Evolutionary conservation across 2,888 invertebrate genomes (phyloP).

Genomic region (Conops quadrifasciatus): DNA sequence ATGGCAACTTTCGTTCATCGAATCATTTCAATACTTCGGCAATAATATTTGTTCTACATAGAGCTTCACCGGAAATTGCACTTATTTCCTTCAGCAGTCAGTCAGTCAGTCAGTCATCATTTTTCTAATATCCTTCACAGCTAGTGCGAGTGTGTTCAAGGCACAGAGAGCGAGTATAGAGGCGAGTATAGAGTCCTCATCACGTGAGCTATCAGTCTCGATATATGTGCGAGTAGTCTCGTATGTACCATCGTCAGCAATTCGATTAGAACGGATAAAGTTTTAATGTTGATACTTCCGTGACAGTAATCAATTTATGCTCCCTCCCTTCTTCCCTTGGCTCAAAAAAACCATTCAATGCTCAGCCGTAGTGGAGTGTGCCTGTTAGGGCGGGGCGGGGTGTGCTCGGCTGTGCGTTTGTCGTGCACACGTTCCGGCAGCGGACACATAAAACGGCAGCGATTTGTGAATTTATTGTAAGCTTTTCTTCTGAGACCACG

Average conservation of each 20-base stretch:
- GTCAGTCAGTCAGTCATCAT: slow-evolving; percentile 21
- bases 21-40: no score
- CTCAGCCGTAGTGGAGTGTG: neutral
- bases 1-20: no score
- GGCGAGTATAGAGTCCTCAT: slow-evolving; percentile 5
- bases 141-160: no score
- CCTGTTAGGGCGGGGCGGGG: neutral
- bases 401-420: neutral
- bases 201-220: slow-evolving; percentile 45
- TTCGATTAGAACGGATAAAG: slow-evolving; percentile 44
- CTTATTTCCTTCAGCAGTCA: slow-evolving; percentile 46
- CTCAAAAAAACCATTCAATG: neutral
- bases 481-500: slow-evolving; percentile 49
- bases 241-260: slow-evolving; percentile 20
- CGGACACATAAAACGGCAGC: slow-evolving; percentile 4
- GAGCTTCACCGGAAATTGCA: slow-evolving; percentile 48
- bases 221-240: slow-evolving; percentile 42
- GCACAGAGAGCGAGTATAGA: no score
- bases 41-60: slow-evolving; percentile 10
- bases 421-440: slow-evolving; percentile 26
- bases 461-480: neutral
- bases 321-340: slow-evolving; percentile 38
- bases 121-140: slow-evolving; percentile 40
- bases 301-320: slow-evolving; percentile 65
- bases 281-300: slow-evolving; percentile 59